Percentiles rank a stretch among this genome's conserved stretches.
phyloP scores from a whole-genome alignment of 1,140 invertebrate genomes.

The Caenorhabditis latens region DNA sequence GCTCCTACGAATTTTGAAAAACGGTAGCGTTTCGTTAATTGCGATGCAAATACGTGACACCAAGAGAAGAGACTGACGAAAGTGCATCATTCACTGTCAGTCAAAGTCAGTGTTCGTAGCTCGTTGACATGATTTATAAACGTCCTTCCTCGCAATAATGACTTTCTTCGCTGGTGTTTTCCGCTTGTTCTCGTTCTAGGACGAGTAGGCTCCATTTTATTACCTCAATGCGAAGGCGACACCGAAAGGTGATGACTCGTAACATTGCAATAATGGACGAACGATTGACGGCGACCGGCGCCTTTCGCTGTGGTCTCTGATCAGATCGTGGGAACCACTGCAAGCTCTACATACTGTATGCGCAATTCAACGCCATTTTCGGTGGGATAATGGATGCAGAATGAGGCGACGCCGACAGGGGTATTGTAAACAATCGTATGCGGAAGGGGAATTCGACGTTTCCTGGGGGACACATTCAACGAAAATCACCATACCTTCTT shows the following conservation, averaged over 20 bases:
- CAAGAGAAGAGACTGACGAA: too few relatives aligned
- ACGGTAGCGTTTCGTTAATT: too few relatives aligned
- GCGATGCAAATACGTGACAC: too few relatives aligned
- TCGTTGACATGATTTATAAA: too few relatives aligned
- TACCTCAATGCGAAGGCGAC: not conserved
- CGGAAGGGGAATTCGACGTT: not conserved
- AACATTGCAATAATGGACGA: not conserved
- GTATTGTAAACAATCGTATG: not conserved
- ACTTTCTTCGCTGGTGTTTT: not conserved
- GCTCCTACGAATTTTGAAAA: too few relatives aligned
- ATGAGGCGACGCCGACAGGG: not conserved
- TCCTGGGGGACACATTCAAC: too few relatives aligned
- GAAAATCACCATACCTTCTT: too few relatives aligned
- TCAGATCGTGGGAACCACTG: not conserved
- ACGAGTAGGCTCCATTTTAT: not conserved
- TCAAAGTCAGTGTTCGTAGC: too few relatives aligned
- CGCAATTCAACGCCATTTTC: not conserved
- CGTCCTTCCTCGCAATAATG: too few relatives aligned
- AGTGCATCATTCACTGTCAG: too few relatives aligned
- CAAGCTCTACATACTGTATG: not conserved
- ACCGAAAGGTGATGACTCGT: not conserved
- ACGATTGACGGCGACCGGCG: not conserved
- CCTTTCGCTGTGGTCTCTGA: not conserved
- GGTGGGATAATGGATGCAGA: conserved; percentile 2
- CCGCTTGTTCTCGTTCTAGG: not conserved